These are phyloP conservation scores for Papilio helenus DNA, from an alignment of 1,140 invertebrate species.

Conservation along the genomic window DNA sequence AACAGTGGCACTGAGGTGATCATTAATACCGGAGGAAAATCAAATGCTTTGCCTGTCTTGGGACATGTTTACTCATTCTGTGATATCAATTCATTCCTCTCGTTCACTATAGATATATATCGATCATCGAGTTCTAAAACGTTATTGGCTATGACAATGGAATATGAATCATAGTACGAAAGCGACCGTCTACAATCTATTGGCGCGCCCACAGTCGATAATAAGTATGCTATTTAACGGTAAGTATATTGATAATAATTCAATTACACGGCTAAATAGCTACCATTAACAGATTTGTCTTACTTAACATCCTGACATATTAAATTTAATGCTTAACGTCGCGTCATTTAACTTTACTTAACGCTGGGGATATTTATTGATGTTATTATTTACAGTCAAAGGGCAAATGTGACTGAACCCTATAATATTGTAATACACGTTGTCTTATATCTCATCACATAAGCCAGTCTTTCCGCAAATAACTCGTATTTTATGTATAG, in stretches of 20 bases:
- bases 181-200: constrained; percentile 23
- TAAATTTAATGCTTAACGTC: constrained; percentile 28
- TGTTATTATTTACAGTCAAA: constrained; percentile 55
- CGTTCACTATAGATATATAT: not conserved
- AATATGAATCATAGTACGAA: constrained; percentile 32
- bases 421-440: constrained; percentile 37
- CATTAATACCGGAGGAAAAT: no score
- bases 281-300: constrained; percentile 34
- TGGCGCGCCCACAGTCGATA: constrained; percentile 48
- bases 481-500: constrained; percentile 23
- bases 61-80: no score
- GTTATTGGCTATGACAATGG: constrained; percentile 38
- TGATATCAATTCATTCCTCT: not conserved
- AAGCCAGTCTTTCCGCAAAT: constrained; percentile 23
- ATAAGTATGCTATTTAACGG: constrained; percentile 56
- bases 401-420: constrained; percentile 50
- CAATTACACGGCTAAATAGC: constrained; percentile 46
- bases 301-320: constrained; percentile 22
- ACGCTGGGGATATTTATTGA: constrained; percentile 57
- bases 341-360: constrained; percentile 37
- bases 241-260: constrained; percentile 50
- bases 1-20: no score
- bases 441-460: constrained; percentile 8
- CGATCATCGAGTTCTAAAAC: constrained; percentile 25
- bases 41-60: no score